Evolutionary conservation across 2,113 vertebrate species (phyloP), one percentile per base, ranked within the genome.

Genomic region (Ictidomys tridecemlineatus): DNA sequence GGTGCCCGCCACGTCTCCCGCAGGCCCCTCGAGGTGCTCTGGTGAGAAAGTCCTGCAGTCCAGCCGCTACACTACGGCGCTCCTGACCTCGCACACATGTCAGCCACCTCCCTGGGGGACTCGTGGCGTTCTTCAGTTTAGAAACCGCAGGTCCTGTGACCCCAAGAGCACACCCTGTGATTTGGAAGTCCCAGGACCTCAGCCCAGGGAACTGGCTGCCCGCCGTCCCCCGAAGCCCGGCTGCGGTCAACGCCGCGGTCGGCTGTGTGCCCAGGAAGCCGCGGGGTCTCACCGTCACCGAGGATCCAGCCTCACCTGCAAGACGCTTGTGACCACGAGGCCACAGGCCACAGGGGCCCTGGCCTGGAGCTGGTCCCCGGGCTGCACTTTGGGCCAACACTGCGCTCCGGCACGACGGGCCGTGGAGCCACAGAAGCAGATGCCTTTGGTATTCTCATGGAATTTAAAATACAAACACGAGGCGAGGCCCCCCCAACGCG

Each of bases 381-480:
- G 72, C 32, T 0, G 0, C 30, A 28, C 51, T 91, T 63, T 42
- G 51, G 72, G 22, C 76, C 77, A 96, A 51, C 63, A 56, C 56
- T 37, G 37, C 34, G 45, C n/a, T 37, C 20, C 53, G 17, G 83
- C n/a, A 30, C 8, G 63, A 18, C 0, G 16, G 9, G 12, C 18
- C 28, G 6, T 2, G 32, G 39, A 32, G 22, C 91, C 63, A 22
- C 63, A 28, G 58, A 32, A 74, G 87, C 67, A 85, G 70, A 70
- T 51, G 53, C 56, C 76, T 80, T 45, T 8, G 76, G 53, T 42
- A 4, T 67, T 20, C 20, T 30, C 45, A 34, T 18, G 22, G 77
- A 70, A 72, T 53, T 84, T 56, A 63, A 95, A 78, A 82, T 70
- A 76, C 70, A 94, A 88, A 92, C 63, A 56, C 56, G 12, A 69